Evolutionary conservation across 2,113 vertebrate genomes (phyloP).

Genomic region (Eudyptes chrysolophus): DNA sequence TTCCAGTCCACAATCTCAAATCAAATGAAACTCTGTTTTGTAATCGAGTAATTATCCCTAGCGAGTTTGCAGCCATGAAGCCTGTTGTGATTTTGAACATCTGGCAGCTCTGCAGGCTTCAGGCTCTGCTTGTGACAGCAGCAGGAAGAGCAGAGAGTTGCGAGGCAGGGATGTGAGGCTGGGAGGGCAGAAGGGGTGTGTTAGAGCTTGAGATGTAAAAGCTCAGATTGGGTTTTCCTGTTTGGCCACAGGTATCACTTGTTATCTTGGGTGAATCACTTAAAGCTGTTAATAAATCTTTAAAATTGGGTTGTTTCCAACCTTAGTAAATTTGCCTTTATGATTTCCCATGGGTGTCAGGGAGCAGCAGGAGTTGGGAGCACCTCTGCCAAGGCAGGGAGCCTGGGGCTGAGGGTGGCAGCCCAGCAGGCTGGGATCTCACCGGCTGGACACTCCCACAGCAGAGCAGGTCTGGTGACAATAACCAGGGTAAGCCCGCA

Average conservation of each 20-base stretch:
- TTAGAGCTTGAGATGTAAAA: neutral
- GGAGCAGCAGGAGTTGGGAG: neutral
- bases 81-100: neutral
- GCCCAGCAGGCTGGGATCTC: accelerated
- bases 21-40: neutral
- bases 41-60: neutral
- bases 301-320: neutral
- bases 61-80: neutral
- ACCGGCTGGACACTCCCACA: accelerated
- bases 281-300: neutral
- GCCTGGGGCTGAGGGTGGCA: neutral
- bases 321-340: neutral
- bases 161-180: neutral
- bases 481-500: neutral
- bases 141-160: no score
- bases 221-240: neutral
- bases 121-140: no score
- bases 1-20: neutral
- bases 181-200: neutral
- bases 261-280: neutral
- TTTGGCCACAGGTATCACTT: accelerated
- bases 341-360: neutral
- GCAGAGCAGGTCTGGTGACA: neutral
- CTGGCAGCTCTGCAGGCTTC: neutral
- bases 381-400: neutral